Percentiles rank a stretch among this genome's conserved stretches.
Conservation (phyloP, 2,113 vertebrate genomes). For the Gorilla gorilla region DNA sequence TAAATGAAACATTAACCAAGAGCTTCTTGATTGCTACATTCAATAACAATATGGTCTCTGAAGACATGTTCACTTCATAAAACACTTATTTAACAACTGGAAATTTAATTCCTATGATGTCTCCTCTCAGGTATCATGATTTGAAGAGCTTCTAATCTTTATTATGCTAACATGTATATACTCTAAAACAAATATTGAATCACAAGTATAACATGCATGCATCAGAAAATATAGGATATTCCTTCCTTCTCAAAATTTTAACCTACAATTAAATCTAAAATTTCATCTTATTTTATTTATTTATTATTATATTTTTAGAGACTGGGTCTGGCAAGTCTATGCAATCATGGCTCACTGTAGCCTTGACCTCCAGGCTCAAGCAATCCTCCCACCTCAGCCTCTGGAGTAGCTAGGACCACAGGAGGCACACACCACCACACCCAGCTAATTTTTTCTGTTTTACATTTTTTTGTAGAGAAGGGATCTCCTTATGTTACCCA, state of each 20-base stretch:
- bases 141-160: slow-evolving; percentile 36
- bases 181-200: slow-evolving; percentile 19
- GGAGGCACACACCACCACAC: too few relatives aligned
- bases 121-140: not conserved
- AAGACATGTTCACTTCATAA: not conserved
- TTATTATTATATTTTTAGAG: not conserved
- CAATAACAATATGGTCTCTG: slow-evolving; percentile 1
- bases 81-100: not conserved
- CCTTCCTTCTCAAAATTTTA: not conserved
- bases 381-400: too few relatives aligned
- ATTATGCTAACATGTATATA: not conserved
- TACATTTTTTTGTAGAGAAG: too few relatives aligned
- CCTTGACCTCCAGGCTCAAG: too few relatives aligned
- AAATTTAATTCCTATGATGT: slow-evolving; percentile 7
- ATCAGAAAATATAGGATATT: not conserved
- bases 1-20: slow-evolving; percentile 10
- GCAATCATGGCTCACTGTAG: too few relatives aligned
- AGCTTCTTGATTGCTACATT: not conserved
- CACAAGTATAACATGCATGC: not conserved
- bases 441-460: too few relatives aligned
- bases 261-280: not conserved
- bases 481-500: too few relatives aligned
- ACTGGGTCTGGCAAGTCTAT: too few relatives aligned
- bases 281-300: slow-evolving; percentile 23
- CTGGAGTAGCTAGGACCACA: too few relatives aligned